Conservation (phyloP, 1,140 invertebrate genomes). For the Macrosteles quadrilineatus region DNA sequence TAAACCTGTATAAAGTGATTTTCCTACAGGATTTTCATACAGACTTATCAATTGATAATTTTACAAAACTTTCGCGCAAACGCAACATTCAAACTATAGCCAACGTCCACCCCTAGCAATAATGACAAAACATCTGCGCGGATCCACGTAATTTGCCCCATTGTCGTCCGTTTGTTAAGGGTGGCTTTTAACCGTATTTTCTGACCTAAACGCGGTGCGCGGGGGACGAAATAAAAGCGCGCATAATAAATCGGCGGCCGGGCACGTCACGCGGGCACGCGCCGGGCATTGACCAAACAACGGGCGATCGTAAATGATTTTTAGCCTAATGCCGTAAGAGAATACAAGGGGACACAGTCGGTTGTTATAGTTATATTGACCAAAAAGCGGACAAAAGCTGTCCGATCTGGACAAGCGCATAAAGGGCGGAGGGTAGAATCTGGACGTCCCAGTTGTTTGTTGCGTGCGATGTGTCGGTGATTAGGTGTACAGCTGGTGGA, state of each 20-base stretch:
- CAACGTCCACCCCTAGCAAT: background rate
- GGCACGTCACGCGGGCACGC: background rate
- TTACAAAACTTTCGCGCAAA: no score
- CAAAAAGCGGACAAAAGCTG: slow-evolving; percentile 19
- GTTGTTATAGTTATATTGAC: slow-evolving; percentile 26
- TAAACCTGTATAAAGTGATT: no score
- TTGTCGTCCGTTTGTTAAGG: slow-evolving; percentile 19
- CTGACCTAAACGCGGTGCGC: slow-evolving; percentile 12
- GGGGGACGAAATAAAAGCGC: slow-evolving; percentile 15
- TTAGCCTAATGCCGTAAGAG: slow-evolving; percentile 11
- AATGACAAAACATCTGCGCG: slow-evolving; percentile 19
- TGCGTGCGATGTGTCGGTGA: no score
- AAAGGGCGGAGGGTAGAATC: background rate
- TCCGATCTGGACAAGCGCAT: slow-evolving; percentile 22
- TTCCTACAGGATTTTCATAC: no score
- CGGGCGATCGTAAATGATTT: slow-evolving; percentile 7
- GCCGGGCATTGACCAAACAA: slow-evolving; percentile 18
- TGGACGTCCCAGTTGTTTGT: no score
- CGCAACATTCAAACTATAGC: no score
- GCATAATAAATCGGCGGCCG: background rate
- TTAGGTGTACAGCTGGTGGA: no score
- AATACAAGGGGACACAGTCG: background rate
- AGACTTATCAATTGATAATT: no score
- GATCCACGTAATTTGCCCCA: slow-evolving; percentile 19
- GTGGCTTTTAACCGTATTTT: slow-evolving; percentile 21